Percentiles rank a stretch among this genome's conserved stretches.
Conservation (phyloP, 2,797 vertebrate genomes). For the Acropternis orthonyx region DNA sequence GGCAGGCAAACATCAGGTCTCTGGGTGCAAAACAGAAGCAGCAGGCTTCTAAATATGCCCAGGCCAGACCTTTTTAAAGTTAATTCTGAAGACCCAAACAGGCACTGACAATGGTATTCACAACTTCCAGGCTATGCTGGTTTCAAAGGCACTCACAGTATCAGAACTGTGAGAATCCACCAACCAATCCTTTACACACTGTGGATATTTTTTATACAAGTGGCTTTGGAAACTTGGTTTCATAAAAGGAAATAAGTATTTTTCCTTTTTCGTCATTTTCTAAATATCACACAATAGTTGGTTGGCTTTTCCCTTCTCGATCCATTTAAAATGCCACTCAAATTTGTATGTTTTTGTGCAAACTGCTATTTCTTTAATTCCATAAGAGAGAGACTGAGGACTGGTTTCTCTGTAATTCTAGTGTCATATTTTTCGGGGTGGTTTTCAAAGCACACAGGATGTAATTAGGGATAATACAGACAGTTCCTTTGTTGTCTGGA, state of each 20-base stretch:
- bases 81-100: not conserved
- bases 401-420: slow-evolving; percentile 53
- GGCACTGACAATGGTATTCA: not conserved
- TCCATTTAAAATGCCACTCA: slow-evolving; percentile 54
- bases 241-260: not conserved
- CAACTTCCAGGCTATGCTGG: not conserved
- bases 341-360: slow-evolving; percentile 38
- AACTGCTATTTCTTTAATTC: slow-evolving; percentile 71
- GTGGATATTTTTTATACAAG: accelerated
- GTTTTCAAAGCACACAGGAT: slow-evolving; percentile 55
- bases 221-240: not conserved
- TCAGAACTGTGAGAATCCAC: not conserved
- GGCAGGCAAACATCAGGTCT: not conserved
- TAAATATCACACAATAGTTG: not conserved
- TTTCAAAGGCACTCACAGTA: not conserved
- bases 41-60: not conserved
- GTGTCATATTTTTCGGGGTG: slow-evolving; percentile 60
- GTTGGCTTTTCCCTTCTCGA: not conserved
- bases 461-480: slow-evolving; percentile 65
- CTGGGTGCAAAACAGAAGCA: not conserved
- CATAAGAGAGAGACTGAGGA: slow-evolving; percentile 63
- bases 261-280: not conserved
- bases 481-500: slow-evolving; percentile 35
- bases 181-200: not conserved
- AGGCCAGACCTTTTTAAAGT: not conserved